Base-by-base conservation (phyloP, 2,113 vertebrate species). In the Maccullochella peelii region DNA sequence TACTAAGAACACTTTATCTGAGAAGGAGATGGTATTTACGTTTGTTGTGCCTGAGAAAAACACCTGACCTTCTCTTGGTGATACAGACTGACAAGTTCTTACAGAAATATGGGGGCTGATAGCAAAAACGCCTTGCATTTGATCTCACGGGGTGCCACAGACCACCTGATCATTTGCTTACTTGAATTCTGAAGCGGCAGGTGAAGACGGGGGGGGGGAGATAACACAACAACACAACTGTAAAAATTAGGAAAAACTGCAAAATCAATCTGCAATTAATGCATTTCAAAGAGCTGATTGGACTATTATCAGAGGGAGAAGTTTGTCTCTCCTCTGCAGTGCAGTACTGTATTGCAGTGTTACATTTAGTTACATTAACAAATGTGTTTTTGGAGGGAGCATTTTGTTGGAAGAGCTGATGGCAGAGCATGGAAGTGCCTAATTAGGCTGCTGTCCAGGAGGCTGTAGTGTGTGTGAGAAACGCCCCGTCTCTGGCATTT, bases 381-480 rank as follows among this genome's bases (percentile, higher is more conserved):
- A 91, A 93, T 84, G 88, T 88, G 87, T 88, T 86, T 93, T 82
- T 86, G 79, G 80, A 86, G 78, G 80, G 68, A 66, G 82, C 73
- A 40, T 90, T 91, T 89, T 84, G 84, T 88, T 88, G 93, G 88
- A 90, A 79, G 89, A 86, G 89, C 88, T 91, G 72, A 92, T 86
- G 89, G 88, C 92, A 89, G 92, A 82, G 84, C 85, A 80, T 91
- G 89, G 91, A 95, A 94, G 89, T 92, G 91, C 74, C 93, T 94
- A 94, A 95, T 95, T 94, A 95, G 93, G 91, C 90, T 87, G 86
- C 93, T 94, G 94, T 94, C 94, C 94, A 90, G 89, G 91, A 93
- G 83, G 91, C 93, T 94, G 88, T 80, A 86, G 90, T 67, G 88
- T 94, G 90, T 95, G 89, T 89, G 93, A 92, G 94, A 94, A 93